A percentile compares a stretch with the other conserved stretches of the same genome.
Evolutionary conservation across 2,113 vertebrate species (phyloP).

Genomic region (Cavia porcellus): DNA sequence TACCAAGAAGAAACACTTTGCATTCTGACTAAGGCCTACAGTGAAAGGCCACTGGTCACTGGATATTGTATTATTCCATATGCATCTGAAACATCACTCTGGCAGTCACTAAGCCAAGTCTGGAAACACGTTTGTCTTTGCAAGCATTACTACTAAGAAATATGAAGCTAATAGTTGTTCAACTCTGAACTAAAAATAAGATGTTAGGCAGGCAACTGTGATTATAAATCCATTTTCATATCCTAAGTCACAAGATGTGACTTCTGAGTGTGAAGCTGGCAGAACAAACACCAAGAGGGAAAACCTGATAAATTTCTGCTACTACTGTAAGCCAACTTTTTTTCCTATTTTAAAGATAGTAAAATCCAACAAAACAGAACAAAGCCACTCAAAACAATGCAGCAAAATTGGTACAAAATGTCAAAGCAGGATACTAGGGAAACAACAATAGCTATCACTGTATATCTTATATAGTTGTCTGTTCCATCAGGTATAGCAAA

Average conservation of each 20-base stretch:
- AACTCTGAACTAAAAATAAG: background rate
- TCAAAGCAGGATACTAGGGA: no score
- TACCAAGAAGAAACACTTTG: background rate
- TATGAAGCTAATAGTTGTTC: background rate
- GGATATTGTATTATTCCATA: background rate
- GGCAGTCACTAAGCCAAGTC: background rate
- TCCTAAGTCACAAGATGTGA: background rate
- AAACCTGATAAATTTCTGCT: background rate
- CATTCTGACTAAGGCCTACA: background rate
- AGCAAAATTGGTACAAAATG: no score
- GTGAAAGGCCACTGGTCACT: background rate
- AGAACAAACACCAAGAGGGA: background rate
- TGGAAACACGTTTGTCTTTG: background rate
- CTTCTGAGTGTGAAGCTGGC: background rate
- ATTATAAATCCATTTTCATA: background rate
- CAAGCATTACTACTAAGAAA: background rate
- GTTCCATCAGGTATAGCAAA: no score
- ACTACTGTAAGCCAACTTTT: background rate
- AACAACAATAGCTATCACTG: no score
- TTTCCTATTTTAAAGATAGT: background rate
- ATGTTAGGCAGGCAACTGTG: background rate
- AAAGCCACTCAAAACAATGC: no score
- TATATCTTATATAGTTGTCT: no score
- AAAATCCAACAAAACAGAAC: no score
- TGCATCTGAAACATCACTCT: background rate